phyloP scores from a whole-genome alignment of 1,140 invertebrate species.

The Drosophila eugracilis region DNA sequence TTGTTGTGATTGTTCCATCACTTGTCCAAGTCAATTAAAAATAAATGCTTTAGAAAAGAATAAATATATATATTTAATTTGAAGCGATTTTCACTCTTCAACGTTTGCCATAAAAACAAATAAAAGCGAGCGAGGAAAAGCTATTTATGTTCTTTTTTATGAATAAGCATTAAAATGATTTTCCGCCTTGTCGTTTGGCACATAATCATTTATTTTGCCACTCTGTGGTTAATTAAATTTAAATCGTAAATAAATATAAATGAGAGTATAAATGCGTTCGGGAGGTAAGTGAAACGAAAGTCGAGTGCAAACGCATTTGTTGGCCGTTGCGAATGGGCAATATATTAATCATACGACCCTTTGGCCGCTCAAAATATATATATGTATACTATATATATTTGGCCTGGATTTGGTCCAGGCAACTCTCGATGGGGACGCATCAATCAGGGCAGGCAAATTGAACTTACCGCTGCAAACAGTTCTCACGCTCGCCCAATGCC shows the following conservation, averaged over 20 bases:
- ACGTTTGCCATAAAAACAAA: conserved; percentile 12
- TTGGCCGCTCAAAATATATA: conserved; percentile 1
- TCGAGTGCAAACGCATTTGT: conserved; percentile 15
- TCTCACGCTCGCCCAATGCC: conserved; percentile 77
- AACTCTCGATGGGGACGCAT: too few relatives aligned
- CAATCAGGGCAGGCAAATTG: conserved; percentile 32
- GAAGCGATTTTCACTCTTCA: conserved; percentile 23
- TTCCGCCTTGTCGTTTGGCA: conserved; percentile 12
- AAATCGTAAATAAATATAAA: conserved; percentile 46
- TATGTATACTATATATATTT: too few relatives aligned
- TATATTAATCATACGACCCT: conserved; percentile 37
- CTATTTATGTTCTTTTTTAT: conserved; percentile 27
- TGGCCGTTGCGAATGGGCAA: conserved; percentile 22
- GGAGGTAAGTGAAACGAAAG: conserved; percentile 29
- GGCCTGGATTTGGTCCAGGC: conserved; percentile 9
- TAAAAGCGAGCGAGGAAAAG: conserved; percentile 19
- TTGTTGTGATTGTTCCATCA: background rate
- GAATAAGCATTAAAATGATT: conserved; percentile 21
- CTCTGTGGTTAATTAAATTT: conserved; percentile 61
- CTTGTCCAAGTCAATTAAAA: conserved; percentile 1
- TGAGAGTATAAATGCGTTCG: conserved; percentile 4
- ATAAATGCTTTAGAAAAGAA: background rate
- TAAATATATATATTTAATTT: conserved; percentile 19
- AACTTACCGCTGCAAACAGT: conserved; percentile 81
- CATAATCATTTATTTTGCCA: conserved; percentile 44